Evolutionary conservation across 2,888 invertebrate genomes (phyloP), one percentile per base, ranked within the genome.

Genomic region (Latrodectus hesperus): DNA sequence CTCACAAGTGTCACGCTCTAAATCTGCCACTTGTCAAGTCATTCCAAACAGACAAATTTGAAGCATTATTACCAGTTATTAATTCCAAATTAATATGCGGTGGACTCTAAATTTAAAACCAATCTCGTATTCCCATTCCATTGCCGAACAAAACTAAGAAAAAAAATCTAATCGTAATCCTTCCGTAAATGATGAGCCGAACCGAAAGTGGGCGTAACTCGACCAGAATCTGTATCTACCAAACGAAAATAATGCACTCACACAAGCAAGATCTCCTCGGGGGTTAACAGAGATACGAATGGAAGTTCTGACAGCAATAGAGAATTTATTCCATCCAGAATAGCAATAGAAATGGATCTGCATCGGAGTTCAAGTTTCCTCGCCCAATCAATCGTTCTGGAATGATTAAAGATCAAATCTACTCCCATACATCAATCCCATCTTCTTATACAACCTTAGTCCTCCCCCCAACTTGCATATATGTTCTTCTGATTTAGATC

Each of bases 191-290:
- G 72, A 80, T 80, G 65, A 72, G 55, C 64, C 16, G 72, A 17
- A 55, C 17, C 72, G 51, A 71, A 64, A 80, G 38, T 74, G 81
- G 81, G 81, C 81, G 81, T 82, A 74, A 38, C 74, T 16, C n/a
- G 10, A 51, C 68, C 22, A n/a, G 22, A n/a, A 17, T 17, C 52
- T 52, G 52, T 60, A 71, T 17, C 11, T 38, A 53, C 53, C 53
- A 77, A 84, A 84, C 78, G 71, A 84, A 77, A 72, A 55, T 77
- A 84, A 84, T 78, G 67, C 77, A 84, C 78, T 77, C 65, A 53
- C 11, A 73, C 17, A 11, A 64, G 51, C 12, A n/a, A 12, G 17
- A 71, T 16, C 53, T 78, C 78, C 67, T 17, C 11, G 67, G 78
- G 77, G 53, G 11, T 67, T 38, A 55, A 53, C 60, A 84, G 77